phyloP scores from a whole-genome alignment of 2,888 invertebrate species.

The Taphrorychus bicolor region DNA sequence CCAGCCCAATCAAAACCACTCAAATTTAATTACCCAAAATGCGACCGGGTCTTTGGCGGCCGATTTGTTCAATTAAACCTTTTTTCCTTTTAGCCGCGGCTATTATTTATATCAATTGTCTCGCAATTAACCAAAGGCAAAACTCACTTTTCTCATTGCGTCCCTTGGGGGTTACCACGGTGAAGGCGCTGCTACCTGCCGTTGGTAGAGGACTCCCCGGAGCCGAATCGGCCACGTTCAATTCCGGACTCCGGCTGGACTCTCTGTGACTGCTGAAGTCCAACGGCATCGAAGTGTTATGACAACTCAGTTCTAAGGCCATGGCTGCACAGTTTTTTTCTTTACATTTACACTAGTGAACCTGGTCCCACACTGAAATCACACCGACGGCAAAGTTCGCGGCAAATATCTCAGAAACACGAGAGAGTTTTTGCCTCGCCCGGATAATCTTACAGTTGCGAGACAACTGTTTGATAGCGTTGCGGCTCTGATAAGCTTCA shows the following conservation, averaged over 20 bases:
- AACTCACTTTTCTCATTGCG: conserved; percentile 46
- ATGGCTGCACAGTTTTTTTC: conserved; percentile 45
- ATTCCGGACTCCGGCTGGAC: conserved; percentile 52
- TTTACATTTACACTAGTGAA: conserved; percentile 15
- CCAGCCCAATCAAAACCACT: conserved; percentile 5
- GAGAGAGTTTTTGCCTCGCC: conserved; percentile 13
- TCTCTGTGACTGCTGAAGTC: conserved; percentile 67
- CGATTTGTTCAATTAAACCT: conserved; percentile 44
- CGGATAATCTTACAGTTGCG: conserved; percentile 45
- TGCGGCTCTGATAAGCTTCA: conserved; percentile 52
- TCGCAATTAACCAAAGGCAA: background rate
- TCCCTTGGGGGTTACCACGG: conserved; percentile 73
- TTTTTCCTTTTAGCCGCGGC: conserved; percentile 31
- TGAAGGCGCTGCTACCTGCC: conserved; percentile 66
- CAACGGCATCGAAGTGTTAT: conserved; percentile 67
- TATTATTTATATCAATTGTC: conserved; percentile 22
- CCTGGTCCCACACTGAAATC: background rate
- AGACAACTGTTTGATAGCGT: conserved; percentile 56
- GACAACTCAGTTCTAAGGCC: conserved; percentile 69
- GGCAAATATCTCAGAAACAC: background rate
- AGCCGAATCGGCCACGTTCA: conserved; percentile 53
- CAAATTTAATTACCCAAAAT: conserved; percentile 9
- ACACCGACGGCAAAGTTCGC: conserved; percentile 1
- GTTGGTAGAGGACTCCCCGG: conserved; percentile 51
- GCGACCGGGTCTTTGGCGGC: conserved; percentile 51